Evolutionary conservation across 2,113 vertebrate genomes (phyloP).

Genomic region (Barbus barbus): DNA sequence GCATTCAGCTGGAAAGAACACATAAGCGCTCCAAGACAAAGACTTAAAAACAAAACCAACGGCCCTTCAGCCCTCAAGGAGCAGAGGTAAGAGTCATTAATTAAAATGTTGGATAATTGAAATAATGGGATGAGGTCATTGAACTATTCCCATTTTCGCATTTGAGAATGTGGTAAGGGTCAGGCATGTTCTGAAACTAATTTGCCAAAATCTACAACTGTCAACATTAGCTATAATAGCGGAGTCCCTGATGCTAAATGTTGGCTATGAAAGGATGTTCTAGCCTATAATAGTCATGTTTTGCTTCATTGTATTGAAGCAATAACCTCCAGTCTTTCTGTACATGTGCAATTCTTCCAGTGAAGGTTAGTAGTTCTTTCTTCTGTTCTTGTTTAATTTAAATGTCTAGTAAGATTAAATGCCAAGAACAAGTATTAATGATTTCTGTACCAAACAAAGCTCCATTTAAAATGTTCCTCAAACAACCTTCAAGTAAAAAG

Average conservation of each 20-base stretch:
- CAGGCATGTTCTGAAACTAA: constrained; percentile 3
- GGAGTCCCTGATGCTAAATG: neutral
- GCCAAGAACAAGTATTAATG: neutral
- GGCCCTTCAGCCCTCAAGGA: constrained; percentile 1
- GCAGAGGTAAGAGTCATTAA: constrained; percentile 18
- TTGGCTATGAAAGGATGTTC: neutral
- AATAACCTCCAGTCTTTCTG: neutral
- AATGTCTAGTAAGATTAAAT: constrained; percentile 12
- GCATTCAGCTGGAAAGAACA: neutral
- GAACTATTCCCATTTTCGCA: neutral
- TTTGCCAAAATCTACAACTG: neutral
- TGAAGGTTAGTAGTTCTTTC: neutral
- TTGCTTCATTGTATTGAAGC: neutral
- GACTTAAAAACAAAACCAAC: constrained; percentile 23
- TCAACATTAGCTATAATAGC: neutral
- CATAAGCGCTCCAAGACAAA: constrained; percentile 1
- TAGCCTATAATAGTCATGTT: neutral
- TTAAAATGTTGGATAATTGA: constrained; percentile 22
- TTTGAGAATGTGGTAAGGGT: neutral
- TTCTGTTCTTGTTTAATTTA: neutral
- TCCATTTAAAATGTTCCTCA: neutral
- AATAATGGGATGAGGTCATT: neutral
- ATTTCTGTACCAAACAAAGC: constrained; percentile 8
- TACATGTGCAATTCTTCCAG: neutral
- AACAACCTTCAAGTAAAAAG: neutral